Percentiles rank a stretch among this genome's conserved stretches.
phyloP scores from a whole-genome alignment of 2,888 invertebrate genomes.

The Lepetodrilus schrolli region DNA sequence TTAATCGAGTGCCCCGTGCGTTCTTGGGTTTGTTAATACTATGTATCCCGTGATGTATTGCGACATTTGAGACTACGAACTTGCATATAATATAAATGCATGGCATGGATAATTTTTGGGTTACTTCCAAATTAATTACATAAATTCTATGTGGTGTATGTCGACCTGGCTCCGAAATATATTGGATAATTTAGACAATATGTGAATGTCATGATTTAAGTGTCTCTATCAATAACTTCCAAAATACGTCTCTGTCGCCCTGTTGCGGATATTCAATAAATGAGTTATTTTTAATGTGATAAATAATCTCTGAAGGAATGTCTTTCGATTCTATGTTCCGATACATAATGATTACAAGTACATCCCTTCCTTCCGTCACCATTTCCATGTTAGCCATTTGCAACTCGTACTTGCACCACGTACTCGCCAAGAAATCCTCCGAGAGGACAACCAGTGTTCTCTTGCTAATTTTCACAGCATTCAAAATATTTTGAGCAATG shows the following conservation, averaged over 20 bases:
- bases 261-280: slow-evolving; percentile 26
- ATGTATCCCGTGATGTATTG: too few species aligned
- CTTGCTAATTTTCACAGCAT: slow-evolving; percentile 39
- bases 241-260: slow-evolving; percentile 6
- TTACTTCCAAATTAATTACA: too few species aligned
- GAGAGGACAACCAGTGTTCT: slow-evolving; percentile 42
- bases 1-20: too few species aligned
- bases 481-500: slow-evolving; percentile 38
- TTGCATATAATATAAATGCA: too few species aligned
- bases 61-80: too few species aligned
- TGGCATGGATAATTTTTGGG: too few species aligned
- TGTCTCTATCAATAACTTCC: neutral
- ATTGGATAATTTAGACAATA: too few species aligned
- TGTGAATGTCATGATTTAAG: too few species aligned
- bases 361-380: slow-evolving; percentile 30
- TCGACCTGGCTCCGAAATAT: too few species aligned
- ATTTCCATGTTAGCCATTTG: slow-evolving; percentile 35
- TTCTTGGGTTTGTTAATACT: too few species aligned
- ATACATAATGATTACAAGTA: slow-evolving; percentile 26
- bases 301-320: slow-evolving; percentile 17
- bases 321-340: slow-evolving; percentile 16
- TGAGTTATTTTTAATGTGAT: slow-evolving; percentile 25
- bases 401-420: slow-evolving; percentile 45
- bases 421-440: slow-evolving; percentile 33
- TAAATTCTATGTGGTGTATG: too few species aligned